These are phyloP conservation scores for Xyrichtys novacula DNA, from an alignment of 2,797 vertebrate genomes.

Conservation along the genomic window DNA sequence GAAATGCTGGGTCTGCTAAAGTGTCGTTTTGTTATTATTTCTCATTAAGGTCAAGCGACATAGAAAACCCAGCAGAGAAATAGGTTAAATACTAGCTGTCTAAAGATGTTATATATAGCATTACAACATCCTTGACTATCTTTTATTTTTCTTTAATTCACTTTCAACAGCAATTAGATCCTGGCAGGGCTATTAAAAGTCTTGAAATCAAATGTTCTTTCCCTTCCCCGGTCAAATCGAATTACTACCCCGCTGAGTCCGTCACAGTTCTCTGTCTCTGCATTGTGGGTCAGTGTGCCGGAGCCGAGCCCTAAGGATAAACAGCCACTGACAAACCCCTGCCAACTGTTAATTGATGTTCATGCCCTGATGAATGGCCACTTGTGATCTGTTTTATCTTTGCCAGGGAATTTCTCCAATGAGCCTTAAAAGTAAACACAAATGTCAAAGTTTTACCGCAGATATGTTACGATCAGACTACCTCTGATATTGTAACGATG, in stretches of 20 bases:
- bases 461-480: not conserved
- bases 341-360: conserved; percentile 36
- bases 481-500: not conserved
- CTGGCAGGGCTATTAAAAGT: conserved; percentile 18
- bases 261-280: conserved; percentile 11
- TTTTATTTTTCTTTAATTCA: conserved; percentile 19
- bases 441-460: not conserved
- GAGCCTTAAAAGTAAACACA: not conserved
- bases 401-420: conserved; percentile 7
- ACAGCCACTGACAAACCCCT: conserved; percentile 7
- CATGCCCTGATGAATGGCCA: not conserved
- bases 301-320: conserved; percentile 19
- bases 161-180: conserved; percentile 17
- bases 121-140: not conserved
- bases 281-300: conserved; percentile 38
- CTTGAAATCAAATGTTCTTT: conserved; percentile 61
- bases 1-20: conserved; percentile 4
- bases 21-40: not conserved
- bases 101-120: too few species aligned
- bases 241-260: conserved; percentile 14
- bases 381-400: conserved; percentile 15
- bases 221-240: conserved; percentile 27
- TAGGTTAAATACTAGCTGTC: conserved; percentile 32
- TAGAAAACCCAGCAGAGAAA: conserved; percentile 4
- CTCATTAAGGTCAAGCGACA: conserved; percentile 15